phyloP scores from a whole-genome alignment of 2,888 invertebrate genomes.

The Drosophila mettleri region DNA sequence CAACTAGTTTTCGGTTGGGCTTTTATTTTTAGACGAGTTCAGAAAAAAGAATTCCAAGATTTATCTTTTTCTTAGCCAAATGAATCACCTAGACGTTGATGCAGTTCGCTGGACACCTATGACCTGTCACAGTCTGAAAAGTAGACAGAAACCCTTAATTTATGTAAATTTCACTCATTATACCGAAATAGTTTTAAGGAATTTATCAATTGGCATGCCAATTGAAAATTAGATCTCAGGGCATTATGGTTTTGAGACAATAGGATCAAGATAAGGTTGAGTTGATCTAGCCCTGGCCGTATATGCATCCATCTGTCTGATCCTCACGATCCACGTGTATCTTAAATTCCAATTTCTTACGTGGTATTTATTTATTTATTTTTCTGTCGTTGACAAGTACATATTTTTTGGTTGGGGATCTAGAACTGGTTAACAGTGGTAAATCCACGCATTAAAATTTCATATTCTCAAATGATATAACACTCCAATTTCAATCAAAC shows the following conservation, averaged over 20 bases:
- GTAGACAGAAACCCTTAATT: slow-evolving; percentile 17
- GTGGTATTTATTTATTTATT: neutral
- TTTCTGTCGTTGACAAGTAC: slow-evolving; percentile 1
- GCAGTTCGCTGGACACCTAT: slow-evolving; percentile 73
- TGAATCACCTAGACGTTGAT: slow-evolving; percentile 59
- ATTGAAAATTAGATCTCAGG: no score
- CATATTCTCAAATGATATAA: slow-evolving; percentile 61
- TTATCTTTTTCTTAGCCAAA: slow-evolving; percentile 78
- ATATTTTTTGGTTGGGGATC: slow-evolving; percentile 20
- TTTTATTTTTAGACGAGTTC: slow-evolving; percentile 66
- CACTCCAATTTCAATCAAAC: slow-evolving; percentile 67
- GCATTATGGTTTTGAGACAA: no score
- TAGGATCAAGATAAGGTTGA: no score
- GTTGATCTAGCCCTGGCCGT: no score
- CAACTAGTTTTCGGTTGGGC: slow-evolving; percentile 65
- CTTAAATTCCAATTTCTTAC: neutral
- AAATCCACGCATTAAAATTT: slow-evolving; percentile 31
- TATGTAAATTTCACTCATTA: slow-evolving; percentile 34
- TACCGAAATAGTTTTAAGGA: neutral
- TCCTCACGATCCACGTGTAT: neutral
- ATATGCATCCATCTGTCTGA: no score
- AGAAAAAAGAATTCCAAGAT: slow-evolving; percentile 71
- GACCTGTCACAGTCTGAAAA: slow-evolving; percentile 39
- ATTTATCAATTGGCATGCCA: neutral
- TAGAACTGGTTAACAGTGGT: slow-evolving; percentile 42